A percentile compares a stretch with the other conserved stretches of the same genome.
Evolutionary conservation across 2,888 invertebrate genomes (phyloP).

Genomic region (Odontothrips loti): DNA sequence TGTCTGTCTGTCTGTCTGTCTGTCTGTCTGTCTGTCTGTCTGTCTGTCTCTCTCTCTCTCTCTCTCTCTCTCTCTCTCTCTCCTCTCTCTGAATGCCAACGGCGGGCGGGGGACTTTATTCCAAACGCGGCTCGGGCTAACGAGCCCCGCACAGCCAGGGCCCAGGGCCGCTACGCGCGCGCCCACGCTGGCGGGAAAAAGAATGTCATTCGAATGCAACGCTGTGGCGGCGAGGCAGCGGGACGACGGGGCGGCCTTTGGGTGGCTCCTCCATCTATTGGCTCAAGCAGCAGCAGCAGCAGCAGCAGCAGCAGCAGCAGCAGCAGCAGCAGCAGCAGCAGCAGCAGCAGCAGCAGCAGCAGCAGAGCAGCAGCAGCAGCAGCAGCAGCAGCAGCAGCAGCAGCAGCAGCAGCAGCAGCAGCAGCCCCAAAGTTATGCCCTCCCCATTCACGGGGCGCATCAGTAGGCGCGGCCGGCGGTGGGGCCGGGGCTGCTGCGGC

Average conservation of each 20-base stretch:
- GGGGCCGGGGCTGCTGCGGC: background rate
- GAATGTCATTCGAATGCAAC: constrained; percentile 6
- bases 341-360: no score
- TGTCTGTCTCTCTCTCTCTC: background rate
- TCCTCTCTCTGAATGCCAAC: background rate
- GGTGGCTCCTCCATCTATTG: background rate
- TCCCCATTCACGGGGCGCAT: background rate
- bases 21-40: background rate
- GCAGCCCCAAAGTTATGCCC: background rate
- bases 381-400: no score
- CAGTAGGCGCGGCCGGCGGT: background rate
- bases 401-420: no score
- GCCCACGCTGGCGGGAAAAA: background rate
- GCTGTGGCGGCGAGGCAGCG: background rate
- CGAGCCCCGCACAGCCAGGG: background rate
- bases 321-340: no score
- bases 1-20: background rate
- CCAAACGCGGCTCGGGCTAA: background rate
- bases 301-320: no score
- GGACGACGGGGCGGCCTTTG: background rate
- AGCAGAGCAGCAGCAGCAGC: no score
- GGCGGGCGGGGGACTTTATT: no score
- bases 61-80: background rate
- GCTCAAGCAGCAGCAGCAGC: no score
- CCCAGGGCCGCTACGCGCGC: no score